Conservation (phyloP, 2,888 invertebrate genomes). For the Leucophenga maculata region DNA sequence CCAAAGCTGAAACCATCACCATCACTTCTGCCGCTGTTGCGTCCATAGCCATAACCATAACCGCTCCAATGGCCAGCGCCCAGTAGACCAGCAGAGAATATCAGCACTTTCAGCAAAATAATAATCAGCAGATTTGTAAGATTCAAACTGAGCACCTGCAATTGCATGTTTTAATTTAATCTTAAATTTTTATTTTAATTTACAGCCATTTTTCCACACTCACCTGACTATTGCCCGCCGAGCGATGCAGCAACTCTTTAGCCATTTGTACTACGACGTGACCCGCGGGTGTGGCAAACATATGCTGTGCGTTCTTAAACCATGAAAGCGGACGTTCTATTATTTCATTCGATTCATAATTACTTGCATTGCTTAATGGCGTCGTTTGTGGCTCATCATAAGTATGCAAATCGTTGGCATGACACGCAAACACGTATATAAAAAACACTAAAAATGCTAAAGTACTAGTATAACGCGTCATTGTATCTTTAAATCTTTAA, state of each 20-base stretch:
- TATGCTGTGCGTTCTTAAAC: slow-evolving; percentile 65
- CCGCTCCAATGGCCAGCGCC: slow-evolving; percentile 80
- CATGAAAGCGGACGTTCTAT: slow-evolving; percentile 52
- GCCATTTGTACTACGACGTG: slow-evolving; percentile 74
- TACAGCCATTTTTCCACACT: too few species aligned
- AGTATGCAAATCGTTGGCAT: not conserved
- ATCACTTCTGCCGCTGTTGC: slow-evolving; percentile 54
- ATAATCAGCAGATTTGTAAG: slow-evolving; percentile 86
- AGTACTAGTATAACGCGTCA: not conserved
- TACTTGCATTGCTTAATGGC: slow-evolving; percentile 38
- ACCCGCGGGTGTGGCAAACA: slow-evolving; percentile 69
- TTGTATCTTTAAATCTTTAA: not conserved
- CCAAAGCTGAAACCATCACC: slow-evolving; percentile 42
- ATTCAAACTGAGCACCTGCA: slow-evolving; percentile 81
- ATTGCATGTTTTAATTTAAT: too few species aligned
- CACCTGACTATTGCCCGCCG: slow-evolving; percentile 81
- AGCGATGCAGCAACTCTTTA: slow-evolving; percentile 80
- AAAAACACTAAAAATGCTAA: not conserved
- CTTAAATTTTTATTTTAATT: not conserved
- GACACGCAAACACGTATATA: slow-evolving; percentile 20
- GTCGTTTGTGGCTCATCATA: slow-evolving; percentile 32
- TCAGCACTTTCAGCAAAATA: slow-evolving; percentile 84
- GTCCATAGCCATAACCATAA: slow-evolving; percentile 71
- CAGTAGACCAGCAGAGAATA: slow-evolving; percentile 85
- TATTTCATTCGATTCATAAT: slow-evolving; percentile 40